These are phyloP conservation scores for Ochropleura leucogaster DNA, from an alignment of 2,888 invertebrate species.

Conservation along the genomic window DNA sequence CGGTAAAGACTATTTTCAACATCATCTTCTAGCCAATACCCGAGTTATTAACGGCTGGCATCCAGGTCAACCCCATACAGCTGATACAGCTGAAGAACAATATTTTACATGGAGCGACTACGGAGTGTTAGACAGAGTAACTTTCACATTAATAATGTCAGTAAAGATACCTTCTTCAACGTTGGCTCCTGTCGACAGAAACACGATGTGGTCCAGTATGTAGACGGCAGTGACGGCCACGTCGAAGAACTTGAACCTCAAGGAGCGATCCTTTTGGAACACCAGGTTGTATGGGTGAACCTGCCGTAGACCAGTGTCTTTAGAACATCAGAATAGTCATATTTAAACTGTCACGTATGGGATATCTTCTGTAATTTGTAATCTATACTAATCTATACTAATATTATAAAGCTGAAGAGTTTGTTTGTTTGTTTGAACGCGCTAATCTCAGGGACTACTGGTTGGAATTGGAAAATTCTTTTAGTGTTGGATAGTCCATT, in stretches of 20 bases:
- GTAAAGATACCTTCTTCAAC: constrained; percentile 81
- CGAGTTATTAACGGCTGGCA: too few relatives aligned
- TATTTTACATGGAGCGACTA: not conserved
- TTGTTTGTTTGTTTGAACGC: too few relatives aligned
- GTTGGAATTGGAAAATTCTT: too few relatives aligned
- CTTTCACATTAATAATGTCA: not conserved
- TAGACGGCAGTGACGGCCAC: constrained; percentile 76
- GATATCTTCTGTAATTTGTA: too few relatives aligned
- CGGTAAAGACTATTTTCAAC: too few relatives aligned
- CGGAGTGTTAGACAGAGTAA: not conserved
- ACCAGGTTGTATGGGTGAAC: constrained; percentile 81
- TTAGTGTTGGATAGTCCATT: too few relatives aligned
- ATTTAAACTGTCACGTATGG: too few relatives aligned
- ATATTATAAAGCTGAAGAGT: too few relatives aligned
- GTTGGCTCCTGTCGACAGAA: constrained; percentile 83
- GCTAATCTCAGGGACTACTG: too few relatives aligned
- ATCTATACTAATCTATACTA: too few relatives aligned
- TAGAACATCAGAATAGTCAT: not conserved
- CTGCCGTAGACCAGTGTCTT: constrained; percentile 61
- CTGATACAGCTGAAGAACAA: not conserved
- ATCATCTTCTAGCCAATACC: too few relatives aligned
- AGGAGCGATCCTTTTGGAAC: constrained; percentile 68
- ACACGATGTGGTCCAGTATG: constrained; percentile 77
- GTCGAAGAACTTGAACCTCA: constrained; percentile 80
- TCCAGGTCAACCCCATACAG: too few relatives aligned